Evolutionary conservation across 35 echinoderm and acorn worm genomes (phyloP), one percentile per base, ranked within the genome.

Genomic region (Anneissia japonica): DNA sequence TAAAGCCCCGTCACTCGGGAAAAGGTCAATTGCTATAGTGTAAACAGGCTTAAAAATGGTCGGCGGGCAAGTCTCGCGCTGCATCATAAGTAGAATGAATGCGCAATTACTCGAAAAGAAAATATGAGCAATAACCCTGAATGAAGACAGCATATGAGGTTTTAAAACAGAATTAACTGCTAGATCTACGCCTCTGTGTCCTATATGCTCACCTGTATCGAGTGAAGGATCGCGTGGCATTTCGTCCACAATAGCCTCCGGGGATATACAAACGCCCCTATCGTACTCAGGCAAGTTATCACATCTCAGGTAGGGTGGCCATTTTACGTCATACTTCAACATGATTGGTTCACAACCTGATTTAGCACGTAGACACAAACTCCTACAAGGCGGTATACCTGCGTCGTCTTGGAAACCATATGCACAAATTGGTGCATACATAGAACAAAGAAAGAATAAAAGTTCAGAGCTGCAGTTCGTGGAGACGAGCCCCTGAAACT

Each of bases 361-460:
- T 40, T 87, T 88, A 31, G 87, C 96, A 39, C 86, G 41, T 74
- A 85, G 37, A 40, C 96, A 99, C 6, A 99, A 83, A 64, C 89
- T 93, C 74, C 91, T 99, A 74, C 96, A 99, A 12, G 96, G 96
- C 3, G 92, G 96, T 0, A 99, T 89, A 6, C 89, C 75, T 17
- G 94, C 92, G 17, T 87, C 85, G 56, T 90, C 79, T 72, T 94
- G 94, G 13, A 81, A 84, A 37, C 90, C 77, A n/a, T 85, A 84
- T 38, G 96, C 94, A 56, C 96, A 99, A 13, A 99, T 99, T 0
- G 96, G 96, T 17, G 92, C 96, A 87, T 99, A 99, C 92, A 99
- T 99, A 0, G 96, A 84, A 32, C 96, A 99, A 0, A 99, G 87
- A 72, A 94, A 99, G 78, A 99, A 99, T 10, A 86, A 29, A 37